Percentiles rank a stretch among this genome's conserved stretches.
phyloP scores from a whole-genome alignment of 2,888 invertebrate species.

The Pollenia labialis region DNA sequence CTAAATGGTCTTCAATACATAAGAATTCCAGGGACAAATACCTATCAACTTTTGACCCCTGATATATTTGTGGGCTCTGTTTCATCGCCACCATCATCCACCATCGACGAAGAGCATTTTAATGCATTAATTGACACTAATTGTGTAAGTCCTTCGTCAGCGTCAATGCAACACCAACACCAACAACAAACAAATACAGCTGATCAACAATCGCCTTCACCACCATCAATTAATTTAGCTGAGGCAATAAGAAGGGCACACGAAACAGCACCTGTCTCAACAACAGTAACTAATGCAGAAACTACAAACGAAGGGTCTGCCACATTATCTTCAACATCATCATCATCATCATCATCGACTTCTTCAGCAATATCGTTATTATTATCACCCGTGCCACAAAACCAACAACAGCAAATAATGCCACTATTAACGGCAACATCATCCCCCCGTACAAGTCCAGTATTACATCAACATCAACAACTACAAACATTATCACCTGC shows the following conservation, averaged over 20 bases:
- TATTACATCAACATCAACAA: constrained; percentile 65
- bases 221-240: constrained; percentile 71
- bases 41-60: constrained; percentile 87
- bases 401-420: constrained; percentile 63
- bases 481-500: constrained; percentile 80
- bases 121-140: constrained; percentile 85
- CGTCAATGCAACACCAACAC: constrained; percentile 56
- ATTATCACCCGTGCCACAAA: constrained; percentile 73
- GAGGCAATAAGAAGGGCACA: constrained; percentile 64
- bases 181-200: constrained; percentile 63
- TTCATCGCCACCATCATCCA: constrained; percentile 75
- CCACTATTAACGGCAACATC: constrained; percentile 73
- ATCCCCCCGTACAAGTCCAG: constrained; percentile 70
- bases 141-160: constrained; percentile 83
- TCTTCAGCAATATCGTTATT: constrained; percentile 67
- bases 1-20: constrained; percentile 86
- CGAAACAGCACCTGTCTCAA: constrained; percentile 73
- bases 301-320: constrained; percentile 53
- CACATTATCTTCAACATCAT: constrained; percentile 71
- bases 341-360: constrained; percentile 63
- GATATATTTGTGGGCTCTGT: constrained; percentile 85
- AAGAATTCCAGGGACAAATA: constrained; percentile 86
- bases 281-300: constrained; percentile 54
- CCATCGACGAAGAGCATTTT: constrained; percentile 86
- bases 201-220: constrained; percentile 73